Percentiles rank a stretch among this genome's conserved stretches.
These are phyloP conservation scores for Xanthia togata DNA, from an alignment of 2,888 invertebrate species.

Conservation along the genomic window DNA sequence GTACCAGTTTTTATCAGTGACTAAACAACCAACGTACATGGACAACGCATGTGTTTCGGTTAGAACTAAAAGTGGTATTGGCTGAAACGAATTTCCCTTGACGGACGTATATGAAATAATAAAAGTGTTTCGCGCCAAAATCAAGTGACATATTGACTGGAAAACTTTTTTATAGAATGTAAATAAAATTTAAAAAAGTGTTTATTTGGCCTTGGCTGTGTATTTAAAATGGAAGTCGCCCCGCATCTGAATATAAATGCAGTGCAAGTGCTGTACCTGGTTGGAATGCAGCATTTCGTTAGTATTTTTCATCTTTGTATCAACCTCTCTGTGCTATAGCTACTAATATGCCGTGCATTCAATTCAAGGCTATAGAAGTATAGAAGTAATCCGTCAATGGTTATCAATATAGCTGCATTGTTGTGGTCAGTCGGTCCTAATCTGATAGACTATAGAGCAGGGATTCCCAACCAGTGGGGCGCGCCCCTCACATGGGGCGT, in stretches of 20 bases:
- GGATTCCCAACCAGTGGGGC: too few relatives aligned
- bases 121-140: slow-evolving; percentile 61
- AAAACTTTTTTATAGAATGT: slow-evolving; percentile 40
- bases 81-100: slow-evolving; percentile 70
- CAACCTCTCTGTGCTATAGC: not conserved
- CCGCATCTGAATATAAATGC: slow-evolving; percentile 75
- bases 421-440: not conserved
- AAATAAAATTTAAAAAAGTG: slow-evolving; percentile 32
- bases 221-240: slow-evolving; percentile 63
- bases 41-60: slow-evolving; percentile 68
- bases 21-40: slow-evolving; percentile 75
- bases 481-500: too few relatives aligned
- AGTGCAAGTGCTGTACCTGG: slow-evolving; percentile 81
- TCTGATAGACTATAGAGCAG: not conserved
- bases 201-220: slow-evolving; percentile 7
- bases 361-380: slow-evolving; percentile 7
- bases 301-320: slow-evolving; percentile 70
- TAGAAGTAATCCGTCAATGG: slow-evolving; percentile 25
- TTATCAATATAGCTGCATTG: slow-evolving; percentile 31
- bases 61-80: slow-evolving; percentile 80
- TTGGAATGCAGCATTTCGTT: slow-evolving; percentile 85
- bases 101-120: slow-evolving; percentile 44
- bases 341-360: slow-evolving; percentile 11
- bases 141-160: slow-evolving; percentile 79
- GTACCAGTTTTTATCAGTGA: slow-evolving; percentile 56